Percentiles rank a stretch among this genome's conserved stretches.
Conservation (phyloP, 1,140 invertebrate species). For the Drosophila lowei region DNA sequence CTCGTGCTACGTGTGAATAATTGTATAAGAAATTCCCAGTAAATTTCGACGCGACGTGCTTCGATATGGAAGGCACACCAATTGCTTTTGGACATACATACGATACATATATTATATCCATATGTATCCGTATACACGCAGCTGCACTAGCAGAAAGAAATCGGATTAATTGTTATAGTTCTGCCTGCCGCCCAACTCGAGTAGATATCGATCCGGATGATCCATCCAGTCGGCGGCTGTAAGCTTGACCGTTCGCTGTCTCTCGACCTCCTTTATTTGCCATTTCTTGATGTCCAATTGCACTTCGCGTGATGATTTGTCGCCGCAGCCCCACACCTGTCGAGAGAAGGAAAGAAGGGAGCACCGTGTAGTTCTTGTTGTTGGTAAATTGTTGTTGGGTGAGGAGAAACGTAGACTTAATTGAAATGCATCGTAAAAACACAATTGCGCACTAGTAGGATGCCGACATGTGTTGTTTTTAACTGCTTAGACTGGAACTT, state of each 20-base stretch:
- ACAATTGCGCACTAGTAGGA: conserved; percentile 23
- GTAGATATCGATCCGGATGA: conserved; percentile 93
- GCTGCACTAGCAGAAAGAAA: conserved; percentile 7
- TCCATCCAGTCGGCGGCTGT: conserved; percentile 94
- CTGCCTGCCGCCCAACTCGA: conserved; percentile 92
- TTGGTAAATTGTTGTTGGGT: conserved; percentile 59
- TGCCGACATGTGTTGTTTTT: conserved; percentile 49
- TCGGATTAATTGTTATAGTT: conserved; percentile 86
- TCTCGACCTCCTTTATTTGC: conserved; percentile 93
- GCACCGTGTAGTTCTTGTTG: conserved; percentile 63
- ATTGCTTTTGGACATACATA: conserved; percentile 23
- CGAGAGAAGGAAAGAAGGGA: neutral
- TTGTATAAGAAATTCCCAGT: conserved; percentile 27
- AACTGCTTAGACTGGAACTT: conserved; percentile 66
- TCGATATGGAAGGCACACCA: conserved; percentile 25
- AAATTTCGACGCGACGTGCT: conserved; percentile 36
- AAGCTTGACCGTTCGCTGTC: conserved; percentile 90
- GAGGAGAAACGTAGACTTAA: conserved; percentile 69
- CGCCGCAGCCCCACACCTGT: conserved; percentile 94
- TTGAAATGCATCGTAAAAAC: conserved; percentile 41
- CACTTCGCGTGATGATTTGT: conserved; percentile 88
- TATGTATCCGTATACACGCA: conserved; percentile 36
- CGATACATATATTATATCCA: conserved; percentile 4
- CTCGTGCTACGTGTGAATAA: conserved; percentile 49
- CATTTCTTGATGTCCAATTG: conserved; percentile 95